Evolutionary conservation across 53 echinoderm and acorn worm species (phyloP).

Genomic region (Paracentrotus lividus): DNA sequence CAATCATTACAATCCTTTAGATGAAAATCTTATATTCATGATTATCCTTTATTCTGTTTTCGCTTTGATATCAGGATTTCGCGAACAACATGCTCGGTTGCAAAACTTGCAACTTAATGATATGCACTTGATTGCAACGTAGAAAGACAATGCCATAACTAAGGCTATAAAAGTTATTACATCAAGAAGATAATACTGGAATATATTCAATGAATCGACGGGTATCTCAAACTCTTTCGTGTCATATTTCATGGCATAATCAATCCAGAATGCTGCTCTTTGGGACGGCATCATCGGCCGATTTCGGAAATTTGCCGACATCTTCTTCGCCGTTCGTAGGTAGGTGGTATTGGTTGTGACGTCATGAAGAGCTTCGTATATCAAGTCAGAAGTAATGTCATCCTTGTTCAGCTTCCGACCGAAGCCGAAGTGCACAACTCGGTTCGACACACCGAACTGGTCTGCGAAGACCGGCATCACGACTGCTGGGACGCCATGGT

Average conservation of each 20-base stretch:
- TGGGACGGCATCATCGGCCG: conserved; percentile 72
- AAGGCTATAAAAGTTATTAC: conserved; percentile 62
- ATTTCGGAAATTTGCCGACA: conserved; percentile 71
- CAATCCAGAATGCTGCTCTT: conserved; percentile 81
- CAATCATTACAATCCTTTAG: too few species aligned
- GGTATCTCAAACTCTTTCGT: conserved; percentile 72
- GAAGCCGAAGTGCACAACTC: conserved; percentile 63
- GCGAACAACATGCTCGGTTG: not conserved
- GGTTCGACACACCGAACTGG: conserved; percentile 58
- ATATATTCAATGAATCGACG: conserved; percentile 68
- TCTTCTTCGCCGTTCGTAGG: conserved; percentile 56
- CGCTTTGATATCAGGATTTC: not conserved
- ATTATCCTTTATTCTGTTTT: not conserved
- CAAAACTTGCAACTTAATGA: not conserved
- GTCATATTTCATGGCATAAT: conserved; percentile 74
- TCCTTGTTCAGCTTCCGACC: conserved; percentile 71
- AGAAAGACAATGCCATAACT: not conserved
- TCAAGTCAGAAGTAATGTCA: conserved; percentile 52
- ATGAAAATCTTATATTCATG: too few species aligned
- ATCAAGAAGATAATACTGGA: conserved; percentile 78
- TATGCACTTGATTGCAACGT: not conserved
- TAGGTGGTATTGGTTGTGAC: conserved; percentile 74
- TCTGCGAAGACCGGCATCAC: conserved; percentile 75
- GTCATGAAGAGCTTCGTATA: conserved; percentile 70
- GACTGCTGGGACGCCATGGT: conserved; percentile 78